Evolutionary conservation across 2,113 vertebrate species (phyloP), one percentile per base, ranked within the genome.

Genomic region (Passer montanus): DNA sequence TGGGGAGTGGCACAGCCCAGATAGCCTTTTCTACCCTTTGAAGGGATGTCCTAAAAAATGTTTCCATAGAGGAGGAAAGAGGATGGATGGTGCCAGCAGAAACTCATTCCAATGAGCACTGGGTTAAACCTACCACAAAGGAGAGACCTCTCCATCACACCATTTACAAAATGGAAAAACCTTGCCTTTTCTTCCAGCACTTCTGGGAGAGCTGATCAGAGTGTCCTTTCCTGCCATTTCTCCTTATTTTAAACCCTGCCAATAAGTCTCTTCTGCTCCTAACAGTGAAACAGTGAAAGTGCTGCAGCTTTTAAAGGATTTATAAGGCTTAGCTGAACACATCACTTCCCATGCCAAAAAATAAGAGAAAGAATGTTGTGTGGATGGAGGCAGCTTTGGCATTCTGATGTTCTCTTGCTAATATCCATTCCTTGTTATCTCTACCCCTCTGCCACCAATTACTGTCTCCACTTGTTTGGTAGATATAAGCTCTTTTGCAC

Each of bases 281-380:
- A 87, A 56, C 26, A 67, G 17, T 35, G 69, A 78, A 89, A 91
- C 1, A 0, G 24, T 74, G 63, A 64, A 93, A 86, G 52, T 52
- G 27, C 59, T 72, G 60, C 60, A 68, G 79, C 33, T 84, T 93
- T 50, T 77, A 60, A 86, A 88, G 85, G 79, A 90, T 96, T 96
- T 76, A 81, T 53, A 74, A 59, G 64, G 41, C 62, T 94, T 91
- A 94, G 56, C 39, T 46, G 41, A 86, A 75, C 72, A 59, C 59
- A 77, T 78, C 79, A 33, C 28, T 84, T 77, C 33, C 82, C 81
- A 17, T 47, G 64, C 75, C 68, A 79, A 91, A 90, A 69, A 52
- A 46, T n/a, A 52, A 66, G 31, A 50, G 52, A 69, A 79, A 62
- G 27, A 76, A 37, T 8, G 35, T n/a, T 89, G 50, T 41, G 39